Base-by-base conservation (phyloP, 2,888 invertebrate genomes). In the Oeneis ivallda region DNA sequence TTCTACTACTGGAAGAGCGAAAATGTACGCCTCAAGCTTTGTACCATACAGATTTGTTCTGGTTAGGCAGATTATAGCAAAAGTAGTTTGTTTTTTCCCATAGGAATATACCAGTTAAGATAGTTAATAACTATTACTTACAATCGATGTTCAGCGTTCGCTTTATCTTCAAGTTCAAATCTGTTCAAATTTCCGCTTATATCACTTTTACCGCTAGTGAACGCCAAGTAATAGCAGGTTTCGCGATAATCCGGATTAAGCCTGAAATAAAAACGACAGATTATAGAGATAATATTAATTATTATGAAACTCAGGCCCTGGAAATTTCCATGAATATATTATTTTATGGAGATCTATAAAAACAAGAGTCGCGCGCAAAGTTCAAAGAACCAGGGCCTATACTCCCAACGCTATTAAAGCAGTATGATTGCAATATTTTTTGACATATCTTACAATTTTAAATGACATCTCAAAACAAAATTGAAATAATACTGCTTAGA, bases 191-290 rank as follows among this genome's bases (percentile, higher is more conserved):
- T 76, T 1, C 72, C 75, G 8, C 69, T 66, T 8, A 81, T 71
- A 43, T 74, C 70, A 15, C 71, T 73, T 26, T 77, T 76, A 0
- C 77, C 79, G 11, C 77, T 77, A 8, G 77, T 80, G 0, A 80
- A 76, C 2, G 77, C 68, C 11, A 79, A 72, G 56, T 77, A 84
- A 72, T 85, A 92, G 63, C 84, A 84, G 0, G 86, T 79, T 69
- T 80, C 76, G 2, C 91, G 81, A 17, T 81, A 80, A 66, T 92
- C 91, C 0, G 91, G 88, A 69, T 89, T 87, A 0, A 86, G 61
- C 64, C 91, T 92, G 79, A 39, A 64, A 47, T 45, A 15, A 15
- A 15, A 8, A 37, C 8, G n/a, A 45, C 5, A 45, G 15, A 8
- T 45, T 8, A 8, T 5, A 4, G 13, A 13, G 11, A 4, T 41